Conservation (phyloP, 2,113 vertebrate species). For the Ptychochromis oligacanthus region DNA sequence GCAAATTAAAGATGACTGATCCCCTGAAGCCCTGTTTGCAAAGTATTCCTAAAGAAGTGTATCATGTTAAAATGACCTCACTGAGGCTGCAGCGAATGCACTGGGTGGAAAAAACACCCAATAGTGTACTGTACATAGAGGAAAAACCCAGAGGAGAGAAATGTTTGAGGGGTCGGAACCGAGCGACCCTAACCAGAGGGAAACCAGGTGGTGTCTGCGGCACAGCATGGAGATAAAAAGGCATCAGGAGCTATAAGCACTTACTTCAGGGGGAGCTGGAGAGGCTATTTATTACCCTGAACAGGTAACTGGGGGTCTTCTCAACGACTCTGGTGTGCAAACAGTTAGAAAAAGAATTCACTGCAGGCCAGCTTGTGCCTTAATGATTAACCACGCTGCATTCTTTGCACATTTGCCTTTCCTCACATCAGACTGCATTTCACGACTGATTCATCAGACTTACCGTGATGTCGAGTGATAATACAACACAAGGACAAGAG, state of each 20-base stretch:
- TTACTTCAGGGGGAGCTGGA: slow-evolving; percentile 39
- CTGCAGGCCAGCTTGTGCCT: slow-evolving; percentile 26
- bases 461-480: neutral
- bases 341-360: slow-evolving; percentile 37
- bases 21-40: slow-evolving; percentile 66
- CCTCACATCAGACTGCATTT: slow-evolving; percentile 60
- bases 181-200: slow-evolving; percentile 39
- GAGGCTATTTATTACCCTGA: slow-evolving; percentile 40
- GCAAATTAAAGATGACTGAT: slow-evolving; percentile 58
- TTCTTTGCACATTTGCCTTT: slow-evolving; percentile 40
- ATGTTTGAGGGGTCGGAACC: slow-evolving; percentile 39
- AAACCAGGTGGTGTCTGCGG: slow-evolving; percentile 58
- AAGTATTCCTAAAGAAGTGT: slow-evolving; percentile 67
- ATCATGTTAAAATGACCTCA: slow-evolving; percentile 79
- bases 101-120: slow-evolving; percentile 74
- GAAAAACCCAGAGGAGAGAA: slow-evolving; percentile 65
- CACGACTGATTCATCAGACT: slow-evolving; percentile 60
- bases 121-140: slow-evolving; percentile 74
- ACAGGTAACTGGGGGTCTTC: slow-evolving; percentile 30
- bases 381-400: slow-evolving; percentile 41
- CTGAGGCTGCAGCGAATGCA: slow-evolving; percentile 81
- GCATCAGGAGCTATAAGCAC: slow-evolving; percentile 68
- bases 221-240: slow-evolving; percentile 61
- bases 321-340: slow-evolving; percentile 47
- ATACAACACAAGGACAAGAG: slow-evolving; percentile 11